Base-by-base conservation (phyloP, 1,140 invertebrate species). In the Scaptomyza hsui region DNA sequence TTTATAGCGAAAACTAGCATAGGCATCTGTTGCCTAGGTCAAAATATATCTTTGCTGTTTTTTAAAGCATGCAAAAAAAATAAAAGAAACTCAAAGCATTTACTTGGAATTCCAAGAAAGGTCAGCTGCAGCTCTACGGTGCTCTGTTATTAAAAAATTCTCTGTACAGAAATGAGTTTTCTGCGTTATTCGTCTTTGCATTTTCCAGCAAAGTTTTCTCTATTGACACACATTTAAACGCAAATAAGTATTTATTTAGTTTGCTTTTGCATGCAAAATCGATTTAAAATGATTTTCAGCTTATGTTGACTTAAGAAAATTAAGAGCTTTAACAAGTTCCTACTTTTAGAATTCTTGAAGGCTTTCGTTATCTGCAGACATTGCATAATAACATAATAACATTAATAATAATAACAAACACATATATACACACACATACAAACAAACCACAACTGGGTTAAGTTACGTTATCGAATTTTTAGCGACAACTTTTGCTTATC, bases 311-410 rank as follows among this genome's bases (percentile, higher is more conserved):
- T 26, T 9, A 7, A 1, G 26, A 29, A n/a, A n/a, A 6, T 5
- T 7, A 26, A 6, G 26, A 9, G 26, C 26, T 29, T 26, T 1
- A 26, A 26, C 4, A 7, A n/a, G n/a, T n/a, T n/a, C n/a, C n/a
- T n/a, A n/a, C n/a, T n/a, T n/a, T n/a, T n/a, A n/a, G n/a, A n/a
- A n/a, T n/a, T n/a, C n/a, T n/a, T n/a, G n/a, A n/a, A n/a, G n/a
- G n/a, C n/a, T 29, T 29, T 29, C 6, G 6, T 29, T 29, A 29
- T 29, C 26, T 29, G 5, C 5, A 29, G 9, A 29, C 53, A 75
- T 79, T 85, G 70, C 78, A 79, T 77, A 85, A 85, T 82, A 83
- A 70, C 72, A 78, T 76, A 78, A 83, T 83, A 61, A 24, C 52
- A 37, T 60, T 29, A 67, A 47, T 42, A 63, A 67, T 62, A 35